These are phyloP conservation scores for Empidonax alnorum DNA, from an alignment of 2,113 vertebrate species.

Conservation along the genomic window DNA sequence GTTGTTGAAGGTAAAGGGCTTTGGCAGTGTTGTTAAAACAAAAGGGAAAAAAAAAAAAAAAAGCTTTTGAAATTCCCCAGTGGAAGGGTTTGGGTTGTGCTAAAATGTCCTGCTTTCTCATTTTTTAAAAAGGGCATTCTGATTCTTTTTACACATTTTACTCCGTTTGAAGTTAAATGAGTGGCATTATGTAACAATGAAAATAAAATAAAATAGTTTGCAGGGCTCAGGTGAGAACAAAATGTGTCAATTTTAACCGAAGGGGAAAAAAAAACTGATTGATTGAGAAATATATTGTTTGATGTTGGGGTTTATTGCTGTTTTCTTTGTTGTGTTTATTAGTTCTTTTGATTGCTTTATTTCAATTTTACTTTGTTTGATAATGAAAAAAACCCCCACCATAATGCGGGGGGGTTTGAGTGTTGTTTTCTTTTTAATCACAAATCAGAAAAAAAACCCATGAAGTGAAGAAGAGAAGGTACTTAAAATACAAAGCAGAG, in stretches of 20 bases:
- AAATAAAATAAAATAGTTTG: conserved; percentile 17
- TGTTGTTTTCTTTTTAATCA: background rate
- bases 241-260: background rate
- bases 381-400: background rate
- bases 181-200: background rate
- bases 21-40: background rate
- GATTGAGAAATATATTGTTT: background rate
- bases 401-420: background rate
- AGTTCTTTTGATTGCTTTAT: background rate
- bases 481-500: background rate
- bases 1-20: conserved; percentile 16
- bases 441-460: background rate
- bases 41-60: background rate
- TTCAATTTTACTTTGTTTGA: background rate
- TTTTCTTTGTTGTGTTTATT: background rate
- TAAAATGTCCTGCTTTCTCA: background rate
- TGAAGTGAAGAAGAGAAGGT: too few relatives aligned
- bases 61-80: background rate
- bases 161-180: conserved; percentile 34
- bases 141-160: background rate
- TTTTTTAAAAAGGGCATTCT: background rate
- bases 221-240: background rate
- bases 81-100: background rate
- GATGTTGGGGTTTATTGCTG: background rate
- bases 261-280: background rate